Evolutionary conservation across 2,888 invertebrate genomes (phyloP), one percentile per base, ranked within the genome.

Genomic region (Cryptus viduatorius): DNA sequence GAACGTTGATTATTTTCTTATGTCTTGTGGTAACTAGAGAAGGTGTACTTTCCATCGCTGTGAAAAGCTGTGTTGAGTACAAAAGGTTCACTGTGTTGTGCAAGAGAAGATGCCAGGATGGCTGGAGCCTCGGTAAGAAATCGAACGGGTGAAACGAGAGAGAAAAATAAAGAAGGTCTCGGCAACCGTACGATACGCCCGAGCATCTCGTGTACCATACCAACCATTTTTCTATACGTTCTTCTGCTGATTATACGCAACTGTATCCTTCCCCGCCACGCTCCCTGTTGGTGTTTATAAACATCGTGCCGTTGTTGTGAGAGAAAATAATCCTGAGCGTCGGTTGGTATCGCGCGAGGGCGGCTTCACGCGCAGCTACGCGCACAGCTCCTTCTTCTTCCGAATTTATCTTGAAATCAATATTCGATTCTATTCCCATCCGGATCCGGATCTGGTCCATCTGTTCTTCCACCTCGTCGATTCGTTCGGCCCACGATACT

Each of bases 1-100:
- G 78, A 77, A 59, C 48, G 82, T 82, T 82, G 85, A 82, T 85
- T 82, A 85, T 85, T 85, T 85, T 77, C 79, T 79, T 82, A 64
- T 64, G 69, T 79, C 79, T 82, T 48, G 79, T 68, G 73, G 53
- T 79, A 79, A 67, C 53, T 31, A 42, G 29, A 59, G 61, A 61
- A 48, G 53, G 59, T 31, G 53, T 64, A 61, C 61, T 59, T 29
- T 16, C 37, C 29, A 12, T n/a, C 61, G 42, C 69, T 69, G 61
- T 75, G 79, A 64, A 69, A 61, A 73, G 69, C 61, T 79, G 42
- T 68, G 72, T 67, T 78, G 56, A 48, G n/a, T 77, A 77, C 82
- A 79, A 79, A 83, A 79, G 79, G 29, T 46, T 75, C 46, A 42
- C 61, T 59, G 61, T 69, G 69, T 75, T 79, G 75, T 71, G 75